Conservation (phyloP, 2,113 vertebrate genomes). For the Anser brachyrhynchus region DNA sequence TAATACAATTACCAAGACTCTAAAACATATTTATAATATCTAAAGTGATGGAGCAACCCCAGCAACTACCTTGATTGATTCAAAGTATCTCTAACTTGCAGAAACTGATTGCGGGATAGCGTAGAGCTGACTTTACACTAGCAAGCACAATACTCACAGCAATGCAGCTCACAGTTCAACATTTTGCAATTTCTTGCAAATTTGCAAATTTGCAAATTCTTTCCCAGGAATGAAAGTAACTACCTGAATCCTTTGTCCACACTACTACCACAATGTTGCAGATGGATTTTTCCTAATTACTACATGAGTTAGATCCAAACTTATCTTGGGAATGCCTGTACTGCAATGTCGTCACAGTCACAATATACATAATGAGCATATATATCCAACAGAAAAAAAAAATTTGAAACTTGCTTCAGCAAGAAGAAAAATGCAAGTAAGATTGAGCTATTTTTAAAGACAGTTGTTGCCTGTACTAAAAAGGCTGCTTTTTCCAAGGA, state of each 20-base stretch:
- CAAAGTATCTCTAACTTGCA: not conserved
- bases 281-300: not conserved
- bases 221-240: not conserved
- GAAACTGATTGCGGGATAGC: not conserved
- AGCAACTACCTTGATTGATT: not conserved
- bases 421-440: not conserved
- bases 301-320: not conserved
- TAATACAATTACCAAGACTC: not conserved
- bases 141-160: not conserved
- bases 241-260: not conserved
- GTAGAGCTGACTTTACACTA: not conserved
- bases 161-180: not conserved
- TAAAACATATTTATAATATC: not conserved
- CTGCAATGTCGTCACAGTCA: not conserved
- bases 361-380: not conserved
- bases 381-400: not conserved
- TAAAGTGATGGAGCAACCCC: not conserved
- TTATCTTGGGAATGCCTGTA: not conserved
- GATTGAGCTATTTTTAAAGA: not conserved
- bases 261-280: not conserved
- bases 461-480: slow-evolving; percentile 4
- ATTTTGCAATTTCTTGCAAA: no score
- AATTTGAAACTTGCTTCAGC: not conserved
- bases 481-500: not conserved
- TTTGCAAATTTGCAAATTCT: not conserved